Evolutionary conservation across 2,888 invertebrate genomes (phyloP), one percentile per base, ranked within the genome.

Genomic region (Timema cristinae): DNA sequence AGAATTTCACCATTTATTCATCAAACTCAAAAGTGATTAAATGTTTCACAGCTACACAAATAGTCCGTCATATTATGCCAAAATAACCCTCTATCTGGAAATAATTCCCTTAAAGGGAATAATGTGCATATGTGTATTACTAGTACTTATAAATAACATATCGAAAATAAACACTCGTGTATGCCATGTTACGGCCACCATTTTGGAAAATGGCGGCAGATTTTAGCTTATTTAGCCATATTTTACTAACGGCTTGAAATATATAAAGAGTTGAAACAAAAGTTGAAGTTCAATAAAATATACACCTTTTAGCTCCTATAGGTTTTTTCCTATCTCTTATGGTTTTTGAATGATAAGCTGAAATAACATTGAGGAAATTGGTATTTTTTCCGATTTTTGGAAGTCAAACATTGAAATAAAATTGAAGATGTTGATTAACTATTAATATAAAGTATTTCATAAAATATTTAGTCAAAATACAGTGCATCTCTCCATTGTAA

Each of bases 41-140:
- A n/a, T n/a, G n/a, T n/a, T n/a, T n/a, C n/a, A n/a, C n/a, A n/a
- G n/a, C n/a, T n/a, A n/a, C n/a, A n/a, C n/a, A n/a, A n/a, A n/a
- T n/a, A n/a, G n/a, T n/a, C n/a, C n/a, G n/a, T n/a, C n/a, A n/a
- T n/a, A n/a, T n/a, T n/a, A n/a, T n/a, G n/a, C n/a, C n/a, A n/a
- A 52, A 52, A n/a, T 52, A 11, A 11, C 11, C 5, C 7, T 5
- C 6, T 15, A 59, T 32, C 59, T 59, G 59, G 7, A 59, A 59
- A 59, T 59, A 59, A 59, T 59, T 59, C 59, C 59, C 59, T 59
- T 59, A 59, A 59, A 59, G 59, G 2, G 7, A 6, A 59, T 59
- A 59, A 8, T 59, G 1, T 2, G 7, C 7, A 6, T 59, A 59
- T 59, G 7, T 32, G 32, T 5, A 15, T 15, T 59, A 2, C 11